A percentile compares a stretch with the other conserved stretches of the same genome.
phyloP scores from a whole-genome alignment of 2,888 invertebrate genomes.

The Anarsia innoxiella region DNA sequence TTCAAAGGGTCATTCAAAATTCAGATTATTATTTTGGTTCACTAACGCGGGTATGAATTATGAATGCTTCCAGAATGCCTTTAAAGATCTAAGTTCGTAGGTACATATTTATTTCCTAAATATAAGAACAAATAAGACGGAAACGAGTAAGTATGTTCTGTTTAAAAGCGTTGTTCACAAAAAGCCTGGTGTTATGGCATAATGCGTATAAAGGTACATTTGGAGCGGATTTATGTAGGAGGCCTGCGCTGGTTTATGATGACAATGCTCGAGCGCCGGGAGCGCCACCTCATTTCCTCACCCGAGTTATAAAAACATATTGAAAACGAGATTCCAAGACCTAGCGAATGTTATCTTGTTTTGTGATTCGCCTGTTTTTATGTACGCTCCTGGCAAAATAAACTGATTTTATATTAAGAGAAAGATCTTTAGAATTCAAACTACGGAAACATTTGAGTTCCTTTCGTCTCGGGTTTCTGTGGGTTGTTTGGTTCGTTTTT shows the following conservation, averaged over 20 bases:
- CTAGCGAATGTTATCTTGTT: slow-evolving; percentile 71
- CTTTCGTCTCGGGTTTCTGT: slow-evolving; percentile 18
- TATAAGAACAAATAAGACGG: slow-evolving; percentile 17
- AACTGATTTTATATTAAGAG: slow-evolving; percentile 46
- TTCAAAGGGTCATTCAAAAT: too few species aligned
- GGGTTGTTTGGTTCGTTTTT: slow-evolving; percentile 16
- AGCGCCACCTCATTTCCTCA: slow-evolving; percentile 73
- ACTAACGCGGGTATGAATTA: too few species aligned
- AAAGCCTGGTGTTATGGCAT: slow-evolving; percentile 60
- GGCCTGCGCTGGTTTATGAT: slow-evolving; percentile 70
- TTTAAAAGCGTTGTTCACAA: slow-evolving; percentile 54
- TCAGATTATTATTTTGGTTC: too few species aligned
- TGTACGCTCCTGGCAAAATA: slow-evolving; percentile 49
- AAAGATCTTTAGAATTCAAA: slow-evolving; percentile 34
- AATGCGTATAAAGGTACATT: slow-evolving; percentile 73
- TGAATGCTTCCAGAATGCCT: too few species aligned
- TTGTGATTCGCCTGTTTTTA: slow-evolving; percentile 70
- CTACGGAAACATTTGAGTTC: slow-evolving; percentile 15
- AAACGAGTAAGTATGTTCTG: slow-evolving; percentile 46
- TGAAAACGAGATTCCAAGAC: slow-evolving; percentile 73
- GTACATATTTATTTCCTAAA: too few species aligned
- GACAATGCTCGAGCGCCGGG: slow-evolving; percentile 64
- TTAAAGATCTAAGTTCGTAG: too few species aligned
- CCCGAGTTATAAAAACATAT: slow-evolving; percentile 75
- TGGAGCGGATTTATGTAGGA: slow-evolving; percentile 68